These are phyloP conservation scores for Polyodon spathula DNA, from an alignment of 2,113 vertebrate species.

Conservation along the genomic window DNA sequence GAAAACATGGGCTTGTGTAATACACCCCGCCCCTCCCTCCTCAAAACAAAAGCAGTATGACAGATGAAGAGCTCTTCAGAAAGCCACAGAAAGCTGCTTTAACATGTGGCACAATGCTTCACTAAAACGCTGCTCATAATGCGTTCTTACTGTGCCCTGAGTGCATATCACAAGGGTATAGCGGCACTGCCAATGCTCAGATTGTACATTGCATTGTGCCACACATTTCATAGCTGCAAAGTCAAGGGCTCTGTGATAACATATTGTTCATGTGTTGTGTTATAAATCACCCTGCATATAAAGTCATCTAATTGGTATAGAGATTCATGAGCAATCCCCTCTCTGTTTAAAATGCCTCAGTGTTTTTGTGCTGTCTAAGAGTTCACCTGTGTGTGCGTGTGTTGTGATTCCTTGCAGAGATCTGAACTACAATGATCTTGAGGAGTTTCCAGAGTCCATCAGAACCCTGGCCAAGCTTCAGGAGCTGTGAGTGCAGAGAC, in stretches of 20 bases:
- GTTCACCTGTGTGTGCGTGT: not conserved
- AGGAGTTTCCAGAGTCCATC: slow-evolving; percentile 83
- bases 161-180: too few species aligned
- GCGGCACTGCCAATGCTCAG: too few species aligned
- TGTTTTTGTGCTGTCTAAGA: not conserved
- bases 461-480: slow-evolving; percentile 82
- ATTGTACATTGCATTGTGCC: too few species aligned
- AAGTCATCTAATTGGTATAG: slow-evolving; percentile 12
- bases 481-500: slow-evolving; percentile 73
- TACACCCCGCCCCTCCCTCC: slow-evolving; percentile 31
- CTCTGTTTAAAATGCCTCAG: not conserved
- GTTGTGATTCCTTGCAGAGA: slow-evolving; percentile 59
- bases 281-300: not conserved
- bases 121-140: too few species aligned
- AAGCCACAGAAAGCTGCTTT: not conserved
- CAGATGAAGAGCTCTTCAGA: slow-evolving; percentile 31
- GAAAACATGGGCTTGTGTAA: slow-evolving; percentile 29
- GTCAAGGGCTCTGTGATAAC: too few species aligned
- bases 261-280: not conserved
- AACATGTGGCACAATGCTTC: too few species aligned
- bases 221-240: too few species aligned
- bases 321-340: slow-evolving; percentile 7
- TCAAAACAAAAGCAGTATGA: slow-evolving; percentile 22
- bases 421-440: slow-evolving; percentile 85
- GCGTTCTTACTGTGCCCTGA: too few species aligned